Conservation (phyloP, 1,140 invertebrate species). For the Meteorus sp. region DNA sequence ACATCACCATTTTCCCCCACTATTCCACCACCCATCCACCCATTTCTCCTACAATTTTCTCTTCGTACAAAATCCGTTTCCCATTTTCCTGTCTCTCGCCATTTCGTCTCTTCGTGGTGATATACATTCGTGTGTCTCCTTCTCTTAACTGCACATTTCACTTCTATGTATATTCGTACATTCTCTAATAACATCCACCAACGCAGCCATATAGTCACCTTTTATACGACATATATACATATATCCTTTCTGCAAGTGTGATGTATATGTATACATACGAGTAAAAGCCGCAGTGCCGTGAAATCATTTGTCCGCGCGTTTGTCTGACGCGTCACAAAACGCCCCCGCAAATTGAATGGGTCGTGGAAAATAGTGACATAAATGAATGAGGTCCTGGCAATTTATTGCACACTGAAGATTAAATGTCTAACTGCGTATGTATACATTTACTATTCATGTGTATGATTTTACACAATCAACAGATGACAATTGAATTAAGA, state of each 20-base stretch:
- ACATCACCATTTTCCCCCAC: too few species aligned
- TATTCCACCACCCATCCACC: too few species aligned
- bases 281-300: conserved; percentile 19
- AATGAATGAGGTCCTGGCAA: conserved; percentile 15
- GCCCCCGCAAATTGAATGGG: conserved; percentile 27
- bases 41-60: too few species aligned
- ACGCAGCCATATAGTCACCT: too few species aligned
- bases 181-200: too few species aligned
- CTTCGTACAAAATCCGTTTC: too few species aligned
- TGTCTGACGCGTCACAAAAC: conserved; percentile 10
- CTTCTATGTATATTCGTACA: too few species aligned
- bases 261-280: background rate
- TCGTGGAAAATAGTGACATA: conserved; percentile 19
- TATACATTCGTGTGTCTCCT: too few species aligned
- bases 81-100: too few species aligned
- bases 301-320: conserved; percentile 23
- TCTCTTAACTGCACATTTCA: too few species aligned
- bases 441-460: background rate
- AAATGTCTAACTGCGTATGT: background rate
- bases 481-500: background rate
- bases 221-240: background rate
- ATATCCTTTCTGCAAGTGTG: too few species aligned
- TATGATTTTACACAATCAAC: background rate
- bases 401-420: conserved; percentile 19
- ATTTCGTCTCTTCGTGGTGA: too few species aligned